Evolutionary conservation across 2,797 vertebrate species (phyloP), one percentile per base, ranked within the genome.

Genomic region (Lycodopsis pacificus): DNA sequence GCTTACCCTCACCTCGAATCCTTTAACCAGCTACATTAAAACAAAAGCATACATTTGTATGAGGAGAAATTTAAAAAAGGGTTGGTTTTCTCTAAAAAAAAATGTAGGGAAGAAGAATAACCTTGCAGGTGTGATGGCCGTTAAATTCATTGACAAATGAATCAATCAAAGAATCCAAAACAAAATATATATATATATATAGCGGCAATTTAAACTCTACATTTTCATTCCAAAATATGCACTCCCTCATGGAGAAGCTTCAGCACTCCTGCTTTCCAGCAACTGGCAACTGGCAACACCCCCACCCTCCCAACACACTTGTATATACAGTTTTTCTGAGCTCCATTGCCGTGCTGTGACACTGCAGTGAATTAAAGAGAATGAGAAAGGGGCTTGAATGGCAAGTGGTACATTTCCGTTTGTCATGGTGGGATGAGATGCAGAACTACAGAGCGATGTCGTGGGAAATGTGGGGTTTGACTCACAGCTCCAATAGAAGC

Each of bases 161-260:
- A 93, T 91, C 88, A 93, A 90, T 88, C 92, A 84, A 93, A 86
- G 85, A 88, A 87, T 85, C 91, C 64, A 90, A 91, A 86, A 25
- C 25, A 25, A 82, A 86, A 72, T 74, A 61, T 12, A 54, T 27
- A 48, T 48, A 85, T 79, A 82, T 83, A 88, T 83, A 86, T 80
- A 94, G 92, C 93, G 90, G 90, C 91, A 89, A 78, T 89, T 90
- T 81, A 84, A 86, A 87, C 70, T 90, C 86, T 88, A 90, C 54
- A 82, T 74, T 68, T 81, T 88, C 85, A 94, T 96, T 71, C 94
- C 92, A 0, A 94, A 92, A 20, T 94, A 87, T 96, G 95, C 88
- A 82, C 63, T 59, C 79, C 70, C 76, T 63, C 32, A 1, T 13
- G 22, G 65, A 80, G 67, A 67, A 86, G 79, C 51, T 75, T 72